Percentiles rank a stretch among this genome's conserved stretches.
Evolutionary conservation across 2,113 vertebrate genomes (phyloP).

Genomic region (Copsychus sechellarum): DNA sequence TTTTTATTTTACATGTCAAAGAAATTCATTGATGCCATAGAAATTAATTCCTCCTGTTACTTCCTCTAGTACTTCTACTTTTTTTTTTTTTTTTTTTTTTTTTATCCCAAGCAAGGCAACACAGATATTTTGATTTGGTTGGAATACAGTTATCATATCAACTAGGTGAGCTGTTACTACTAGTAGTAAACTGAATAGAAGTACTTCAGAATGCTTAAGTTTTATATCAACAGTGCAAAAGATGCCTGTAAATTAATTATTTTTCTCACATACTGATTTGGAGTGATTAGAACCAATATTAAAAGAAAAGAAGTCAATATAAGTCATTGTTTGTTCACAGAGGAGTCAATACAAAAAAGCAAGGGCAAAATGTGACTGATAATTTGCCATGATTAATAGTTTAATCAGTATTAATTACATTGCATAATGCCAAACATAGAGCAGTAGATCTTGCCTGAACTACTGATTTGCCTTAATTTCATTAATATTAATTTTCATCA

Average conservation of each 20-base stretch:
- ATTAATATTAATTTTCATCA: constrained; percentile 31
- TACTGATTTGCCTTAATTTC: constrained; percentile 47
- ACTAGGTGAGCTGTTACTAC: not conserved
- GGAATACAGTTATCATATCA: not conserved
- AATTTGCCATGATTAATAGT: not conserved
- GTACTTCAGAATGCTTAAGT: not conserved
- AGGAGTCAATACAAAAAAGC: not conserved
- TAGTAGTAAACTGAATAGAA: not conserved
- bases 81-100: not conserved
- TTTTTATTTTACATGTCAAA: not conserved
- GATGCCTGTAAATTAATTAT: not conserved
- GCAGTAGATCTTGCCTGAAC: not conserved
- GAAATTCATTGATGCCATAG: not conserved
- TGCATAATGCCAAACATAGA: not conserved
- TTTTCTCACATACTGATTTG: not conserved
- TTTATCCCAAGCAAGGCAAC: not conserved
- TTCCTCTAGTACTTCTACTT: not conserved
- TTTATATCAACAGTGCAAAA: not conserved
- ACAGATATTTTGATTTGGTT: not conserved
- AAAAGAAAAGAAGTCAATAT: not conserved
- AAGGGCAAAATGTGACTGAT: not conserved
- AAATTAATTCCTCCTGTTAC: not conserved
- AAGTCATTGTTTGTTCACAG: not conserved
- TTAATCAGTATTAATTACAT: constrained; percentile 25
- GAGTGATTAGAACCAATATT: not conserved